A percentile compares a stretch with the other conserved stretches of the same genome.
Evolutionary conservation across 1,140 invertebrate species (phyloP).

Genomic region (Caerostris extrusa): DNA sequence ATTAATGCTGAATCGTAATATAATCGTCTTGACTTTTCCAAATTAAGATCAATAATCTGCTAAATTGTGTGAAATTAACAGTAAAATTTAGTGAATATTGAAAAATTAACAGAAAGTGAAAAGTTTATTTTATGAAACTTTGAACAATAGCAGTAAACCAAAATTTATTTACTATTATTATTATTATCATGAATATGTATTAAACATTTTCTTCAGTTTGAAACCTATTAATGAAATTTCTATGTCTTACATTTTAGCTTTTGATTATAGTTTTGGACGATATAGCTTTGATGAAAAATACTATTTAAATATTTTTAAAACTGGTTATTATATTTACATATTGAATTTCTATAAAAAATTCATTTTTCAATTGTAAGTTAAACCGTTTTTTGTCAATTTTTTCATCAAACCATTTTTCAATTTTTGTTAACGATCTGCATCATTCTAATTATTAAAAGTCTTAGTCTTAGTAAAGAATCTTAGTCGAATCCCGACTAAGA

Average conservation of each 20-base stretch:
- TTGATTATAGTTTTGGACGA: constrained; percentile 36
- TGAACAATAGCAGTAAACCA: neutral
- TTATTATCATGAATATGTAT: constrained; percentile 12
- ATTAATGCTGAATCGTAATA: too few relatives aligned
- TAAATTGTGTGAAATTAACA: too few relatives aligned
- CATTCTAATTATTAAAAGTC: too few relatives aligned
- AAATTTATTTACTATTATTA: neutral
- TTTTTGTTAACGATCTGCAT: neutral
- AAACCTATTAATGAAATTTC: neutral
- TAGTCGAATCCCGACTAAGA: neutral
- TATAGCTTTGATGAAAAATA: neutral
- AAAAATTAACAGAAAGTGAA: neutral
- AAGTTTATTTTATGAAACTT: neutral
- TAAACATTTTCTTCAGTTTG: neutral
- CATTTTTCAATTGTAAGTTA: neutral
- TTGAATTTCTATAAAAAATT: neutral
- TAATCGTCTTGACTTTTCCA: too few relatives aligned
- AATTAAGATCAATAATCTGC: too few relatives aligned
- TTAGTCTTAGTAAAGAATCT: too few relatives aligned
- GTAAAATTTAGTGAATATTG: neutral
- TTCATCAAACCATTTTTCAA: neutral
- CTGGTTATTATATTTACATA: neutral
- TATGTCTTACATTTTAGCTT: neutral
- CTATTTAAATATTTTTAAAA: neutral
- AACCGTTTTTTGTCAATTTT: neutral